Evolutionary conservation across 2,888 invertebrate species (phyloP).

Genomic region (Patella ulyssiponensis): DNA sequence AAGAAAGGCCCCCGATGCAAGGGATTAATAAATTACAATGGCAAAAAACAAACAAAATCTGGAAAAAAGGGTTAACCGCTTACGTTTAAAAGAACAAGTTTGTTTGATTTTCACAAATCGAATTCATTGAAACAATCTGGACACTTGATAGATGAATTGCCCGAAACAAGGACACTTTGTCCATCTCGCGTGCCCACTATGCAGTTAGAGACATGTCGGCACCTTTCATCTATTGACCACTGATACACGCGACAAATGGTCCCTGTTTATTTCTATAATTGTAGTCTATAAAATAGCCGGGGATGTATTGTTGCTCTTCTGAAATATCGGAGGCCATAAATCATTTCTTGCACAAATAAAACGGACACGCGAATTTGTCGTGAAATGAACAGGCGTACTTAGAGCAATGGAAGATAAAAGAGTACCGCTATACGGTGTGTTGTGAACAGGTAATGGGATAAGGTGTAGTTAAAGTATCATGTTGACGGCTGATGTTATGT

Average conservation of each 20-base stretch:
- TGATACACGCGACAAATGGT: constrained; percentile 6
- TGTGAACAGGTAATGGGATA: neutral
- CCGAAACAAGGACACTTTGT: neutral
- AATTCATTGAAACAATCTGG: neutral
- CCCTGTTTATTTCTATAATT: constrained; percentile 6
- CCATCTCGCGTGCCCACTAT: neutral
- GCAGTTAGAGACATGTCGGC: neutral
- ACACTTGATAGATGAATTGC: neutral
- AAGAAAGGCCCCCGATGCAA: too few species aligned
- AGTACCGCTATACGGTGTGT: neutral
- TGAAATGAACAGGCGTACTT: neutral
- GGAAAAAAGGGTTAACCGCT: too few species aligned
- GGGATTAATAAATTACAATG: too few species aligned
- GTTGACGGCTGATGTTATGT: too few species aligned
- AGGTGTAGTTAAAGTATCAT: neutral
- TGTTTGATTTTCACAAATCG: neutral
- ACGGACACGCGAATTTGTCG: neutral
- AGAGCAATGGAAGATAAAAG: neutral
- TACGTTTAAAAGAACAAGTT: too few species aligned
- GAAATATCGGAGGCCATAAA: neutral
- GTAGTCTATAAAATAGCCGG: neutral
- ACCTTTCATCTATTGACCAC: neutral
- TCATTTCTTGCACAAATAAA: neutral
- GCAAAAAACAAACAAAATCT: too few species aligned
- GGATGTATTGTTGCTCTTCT: neutral